Evolutionary conservation across 2,888 invertebrate species (phyloP).

Genomic region (Pemphredon lugubris): DNA sequence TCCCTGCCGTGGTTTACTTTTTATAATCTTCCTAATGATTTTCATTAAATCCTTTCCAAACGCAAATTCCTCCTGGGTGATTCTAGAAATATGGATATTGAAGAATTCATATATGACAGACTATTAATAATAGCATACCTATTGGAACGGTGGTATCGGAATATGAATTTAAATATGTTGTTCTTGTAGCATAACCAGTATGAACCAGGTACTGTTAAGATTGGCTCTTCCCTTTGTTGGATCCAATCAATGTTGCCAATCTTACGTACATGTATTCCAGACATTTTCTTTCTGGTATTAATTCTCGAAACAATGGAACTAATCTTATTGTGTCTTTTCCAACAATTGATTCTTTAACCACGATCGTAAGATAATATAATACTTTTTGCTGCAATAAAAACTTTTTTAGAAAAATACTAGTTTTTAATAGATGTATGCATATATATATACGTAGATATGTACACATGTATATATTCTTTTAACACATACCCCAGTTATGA

Average conservation of each 20-base stretch:
- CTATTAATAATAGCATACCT: slow-evolving; percentile 60
- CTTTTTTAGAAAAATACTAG: background rate
- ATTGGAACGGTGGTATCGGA: slow-evolving; percentile 72
- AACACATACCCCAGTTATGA: slow-evolving; percentile 75
- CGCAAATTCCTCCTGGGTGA: slow-evolving; percentile 65
- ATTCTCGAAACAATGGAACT: slow-evolving; percentile 77
- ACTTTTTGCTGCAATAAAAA: slow-evolving; percentile 76
- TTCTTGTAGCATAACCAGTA: slow-evolving; percentile 79
- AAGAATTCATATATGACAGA: background rate
- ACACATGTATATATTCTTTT: background rate
- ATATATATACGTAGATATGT: too few relatives aligned
- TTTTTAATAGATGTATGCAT: too few relatives aligned
- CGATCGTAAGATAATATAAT: slow-evolving; percentile 76
- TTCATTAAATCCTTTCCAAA: slow-evolving; percentile 77
- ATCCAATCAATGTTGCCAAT: slow-evolving; percentile 76
- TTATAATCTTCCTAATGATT: slow-evolving; percentile 76
- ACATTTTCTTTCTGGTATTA: slow-evolving; percentile 79
- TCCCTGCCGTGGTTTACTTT: slow-evolving; percentile 73
- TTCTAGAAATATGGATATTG: slow-evolving; percentile 61
- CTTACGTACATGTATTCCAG: slow-evolving; percentile 80
- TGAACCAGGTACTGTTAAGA: slow-evolving; percentile 76
- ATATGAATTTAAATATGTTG: slow-evolving; percentile 78
- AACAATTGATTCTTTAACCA: slow-evolving; percentile 69
- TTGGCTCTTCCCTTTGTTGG: slow-evolving; percentile 69
- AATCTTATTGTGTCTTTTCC: slow-evolving; percentile 70